Evolutionary conservation across 2,113 vertebrate species (phyloP).

Genomic region (Pagrus major): DNA sequence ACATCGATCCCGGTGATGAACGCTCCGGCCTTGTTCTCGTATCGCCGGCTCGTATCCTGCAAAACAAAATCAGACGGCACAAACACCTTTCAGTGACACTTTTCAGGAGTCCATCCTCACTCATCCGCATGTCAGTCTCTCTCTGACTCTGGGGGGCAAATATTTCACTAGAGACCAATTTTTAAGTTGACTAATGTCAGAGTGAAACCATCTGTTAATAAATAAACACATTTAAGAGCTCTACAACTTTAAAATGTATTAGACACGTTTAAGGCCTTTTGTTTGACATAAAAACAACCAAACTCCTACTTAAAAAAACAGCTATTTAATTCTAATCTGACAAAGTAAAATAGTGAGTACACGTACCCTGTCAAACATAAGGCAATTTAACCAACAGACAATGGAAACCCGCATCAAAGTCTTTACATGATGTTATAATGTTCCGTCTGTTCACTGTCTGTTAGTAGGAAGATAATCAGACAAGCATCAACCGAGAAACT

Average conservation of each 20-base stretch:
- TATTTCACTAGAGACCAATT: not conserved
- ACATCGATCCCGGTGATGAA: conserved; percentile 99
- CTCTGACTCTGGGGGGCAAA: not conserved
- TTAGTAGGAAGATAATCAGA: too few relatives aligned
- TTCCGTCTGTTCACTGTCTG: too few relatives aligned
- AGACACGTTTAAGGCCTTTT: too few relatives aligned
- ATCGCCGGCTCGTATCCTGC: conserved; percentile 93
- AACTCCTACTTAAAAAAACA: not conserved
- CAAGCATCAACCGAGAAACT: not conserved
- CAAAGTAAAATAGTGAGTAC: not conserved
- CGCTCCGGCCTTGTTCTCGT: conserved; percentile 97
- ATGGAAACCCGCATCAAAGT: too few relatives aligned
- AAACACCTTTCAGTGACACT: not conserved
- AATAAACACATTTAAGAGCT: not conserved
- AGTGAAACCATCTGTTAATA: not conserved
- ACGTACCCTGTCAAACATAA: not conserved
- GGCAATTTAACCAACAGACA: not conserved
- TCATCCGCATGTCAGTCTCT: not conserved
- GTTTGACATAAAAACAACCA: not conserved
- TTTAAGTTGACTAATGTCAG: not conserved
- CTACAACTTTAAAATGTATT: too few relatives aligned
- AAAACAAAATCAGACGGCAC: conserved; percentile 22
- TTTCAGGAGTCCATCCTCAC: not conserved
- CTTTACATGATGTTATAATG: not conserved
- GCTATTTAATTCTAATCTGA: not conserved